Base-by-base conservation (phyloP, 2,888 invertebrate species). In the Troides aeacus region DNA sequence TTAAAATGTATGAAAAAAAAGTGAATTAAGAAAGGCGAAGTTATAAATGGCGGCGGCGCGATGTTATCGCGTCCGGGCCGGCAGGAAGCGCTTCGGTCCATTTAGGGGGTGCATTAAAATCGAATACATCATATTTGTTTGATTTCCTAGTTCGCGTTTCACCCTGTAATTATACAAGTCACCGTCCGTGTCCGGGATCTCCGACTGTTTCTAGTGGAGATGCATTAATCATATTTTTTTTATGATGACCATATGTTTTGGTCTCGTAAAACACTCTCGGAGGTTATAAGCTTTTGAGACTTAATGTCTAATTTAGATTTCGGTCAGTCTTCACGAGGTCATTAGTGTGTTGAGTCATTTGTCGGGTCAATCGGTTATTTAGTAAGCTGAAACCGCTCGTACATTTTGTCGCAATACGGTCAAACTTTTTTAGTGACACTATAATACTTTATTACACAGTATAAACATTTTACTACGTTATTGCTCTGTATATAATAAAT, bases 41-140 rank as follows among this genome's bases (percentile, higher is more conserved):
- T 86, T 85, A 85, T 90, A 91, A 90, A 91, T 90, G 87, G 87
- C 84, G 82, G 82, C 50, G 57, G 46, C 23, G 58, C 23, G 69
- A 70, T 70, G 69, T 36, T 66, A 70, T 70, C 69, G 85, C 82
- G 84, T 85, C 76, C 84, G 74, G 83, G 81, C 82, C 81, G 87
- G 88, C 91, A 90, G 92, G 92, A 92, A 92, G 89, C 91, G 89
- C 90, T 88, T 89, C 90, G 82, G 84, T 86, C 89, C 88, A 91
- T 93, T 93, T 92, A 93, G 85, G 92, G 92, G 93, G 90, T 93
- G 92, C 92, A 93, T 93, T 93, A 93, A 93, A 93, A 92, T 90
- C 92, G 90, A 87, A 93, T 93, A 91, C 92, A 93, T 93, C 93
- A 93, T 93, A 92, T 92, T 92, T 93, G 93, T 93, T 93, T 93